phyloP scores from a whole-genome alignment of 1,140 invertebrate species.

The Phymorhynchus buccinoides region DNA sequence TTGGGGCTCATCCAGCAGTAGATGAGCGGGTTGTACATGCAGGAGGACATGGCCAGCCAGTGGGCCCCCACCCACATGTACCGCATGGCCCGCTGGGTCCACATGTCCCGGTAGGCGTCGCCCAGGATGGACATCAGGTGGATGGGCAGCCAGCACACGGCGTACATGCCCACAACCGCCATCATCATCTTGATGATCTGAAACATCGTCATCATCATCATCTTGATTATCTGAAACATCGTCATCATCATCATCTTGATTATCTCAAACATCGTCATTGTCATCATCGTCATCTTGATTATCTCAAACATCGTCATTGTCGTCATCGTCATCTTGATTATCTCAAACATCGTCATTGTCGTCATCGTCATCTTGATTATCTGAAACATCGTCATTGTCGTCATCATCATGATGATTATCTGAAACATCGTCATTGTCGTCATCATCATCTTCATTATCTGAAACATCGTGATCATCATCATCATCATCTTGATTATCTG shows the following conservation, averaged over 20 bases:
- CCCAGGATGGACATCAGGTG: constrained; percentile 78
- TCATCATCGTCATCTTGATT: not conserved
- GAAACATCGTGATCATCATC: too few species aligned
- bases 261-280: too few species aligned
- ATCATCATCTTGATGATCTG: constrained; percentile 78
- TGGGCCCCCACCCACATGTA: constrained; percentile 74
- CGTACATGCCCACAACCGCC: constrained; percentile 88
- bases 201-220: constrained; percentile 61
- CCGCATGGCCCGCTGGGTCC: constrained; percentile 72
- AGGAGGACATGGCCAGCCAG: constrained; percentile 91
- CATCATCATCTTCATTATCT: too few species aligned
- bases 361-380: too few species aligned
- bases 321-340: too few species aligned
- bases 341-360: too few species aligned
- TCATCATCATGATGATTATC: too few species aligned
- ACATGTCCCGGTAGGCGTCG: constrained; percentile 63
- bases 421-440: too few species aligned
- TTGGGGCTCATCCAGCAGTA: constrained; percentile 92
- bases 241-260: not conserved
- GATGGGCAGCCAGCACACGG: constrained; percentile 87
- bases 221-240: not conserved
- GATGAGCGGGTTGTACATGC: constrained; percentile 92
- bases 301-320: too few species aligned
- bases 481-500: too few species aligned
- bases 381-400: too few species aligned